Evolutionary conservation across 2,797 vertebrate genomes (phyloP), one percentile per base, ranked within the genome.

Genomic region (Crocodylus rhombifer): DNA sequence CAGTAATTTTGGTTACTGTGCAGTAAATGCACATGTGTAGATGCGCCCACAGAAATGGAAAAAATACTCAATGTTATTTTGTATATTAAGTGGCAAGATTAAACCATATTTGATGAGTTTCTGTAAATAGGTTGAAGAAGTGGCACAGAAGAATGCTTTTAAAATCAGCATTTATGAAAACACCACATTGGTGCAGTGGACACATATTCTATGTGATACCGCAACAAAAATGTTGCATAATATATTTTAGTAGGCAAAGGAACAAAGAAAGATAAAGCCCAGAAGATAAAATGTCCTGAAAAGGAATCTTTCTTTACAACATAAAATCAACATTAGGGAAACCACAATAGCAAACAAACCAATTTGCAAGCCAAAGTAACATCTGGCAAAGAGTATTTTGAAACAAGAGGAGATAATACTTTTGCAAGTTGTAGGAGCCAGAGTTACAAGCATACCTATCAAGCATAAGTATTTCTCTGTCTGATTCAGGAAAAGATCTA

Each of bases 31-130:
- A 51, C 42, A 51, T 51, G 9, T 51, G 42, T 51, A 51, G 9
- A 51, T 9, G 42, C 42, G 9, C 42, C 42, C 42, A 51, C 42
- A 51, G 42, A 9, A 7, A 51, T 51, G 42, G 42, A 51, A 51
- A 51, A 51, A 51, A 51, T 51, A 51, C 42, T 51, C 10, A 51
- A 51, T 51, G 23, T 73, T 64, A 67, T 56, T 77, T 62, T 80
- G 15, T 0, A 0, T 42, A 33, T 65, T 36, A 77, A 69, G 33
- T 25, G 26, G 14, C 0, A 18, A 71, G 15, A 42, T 33, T 61
- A 82, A 94, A 77, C 42, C 80, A 1, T 36, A 25, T 6, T 58
- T 10, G 64, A 26, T 82, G 30, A 57, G 33, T 1, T 51, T 74
- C 58, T 64, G 10, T 78, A 10, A 12, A 33, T 28, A 81, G 30